These are phyloP conservation scores for Ceratoteleas bidentatus DNA, from an alignment of 1,140 invertebrate species.

Conservation along the genomic window DNA sequence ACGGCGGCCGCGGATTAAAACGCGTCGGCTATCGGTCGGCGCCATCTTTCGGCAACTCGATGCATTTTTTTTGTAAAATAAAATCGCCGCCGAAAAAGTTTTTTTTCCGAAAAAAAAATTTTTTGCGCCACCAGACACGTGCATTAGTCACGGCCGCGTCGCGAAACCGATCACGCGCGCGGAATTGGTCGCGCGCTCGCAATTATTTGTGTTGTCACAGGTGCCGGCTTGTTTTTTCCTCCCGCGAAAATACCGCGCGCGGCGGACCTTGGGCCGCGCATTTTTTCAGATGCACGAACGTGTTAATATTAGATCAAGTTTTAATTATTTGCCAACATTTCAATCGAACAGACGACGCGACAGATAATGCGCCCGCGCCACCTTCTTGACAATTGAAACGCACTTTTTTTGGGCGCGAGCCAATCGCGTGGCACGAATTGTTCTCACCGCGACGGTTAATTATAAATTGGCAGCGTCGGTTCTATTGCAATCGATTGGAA, in stretches of 20 bases:
- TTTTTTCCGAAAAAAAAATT: too few species aligned
- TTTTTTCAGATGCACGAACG: conserved; percentile 39
- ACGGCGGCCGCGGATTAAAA: conserved; percentile 10
- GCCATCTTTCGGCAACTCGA: background rate
- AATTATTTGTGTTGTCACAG: conserved; percentile 41
- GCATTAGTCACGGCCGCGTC: too few species aligned
- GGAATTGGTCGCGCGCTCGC: conserved; percentile 29
- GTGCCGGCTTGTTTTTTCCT: conserved; percentile 33
- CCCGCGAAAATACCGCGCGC: conserved; percentile 22
- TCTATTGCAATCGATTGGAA: conserved; percentile 47
- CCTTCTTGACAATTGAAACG: conserved; percentile 43
- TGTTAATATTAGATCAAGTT: conserved; percentile 59
- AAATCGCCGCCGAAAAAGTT: too few species aligned
- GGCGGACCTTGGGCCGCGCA: conserved; percentile 29
- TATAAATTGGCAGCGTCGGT: conserved; percentile 50
- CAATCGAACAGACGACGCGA: conserved; percentile 40
- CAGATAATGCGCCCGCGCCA: conserved; percentile 11
- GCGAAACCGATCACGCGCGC: too few species aligned
- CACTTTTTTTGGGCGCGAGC: conserved; percentile 47
- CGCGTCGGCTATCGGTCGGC: conserved; percentile 5
- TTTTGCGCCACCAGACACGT: too few species aligned
- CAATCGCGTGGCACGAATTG: conserved; percentile 54
- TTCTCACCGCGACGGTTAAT: conserved; percentile 43
- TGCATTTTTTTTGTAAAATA: too few species aligned
- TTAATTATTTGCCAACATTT: conserved; percentile 58